Base-by-base conservation (phyloP, 1,140 invertebrate genomes). In the Lucilia sericata region DNA sequence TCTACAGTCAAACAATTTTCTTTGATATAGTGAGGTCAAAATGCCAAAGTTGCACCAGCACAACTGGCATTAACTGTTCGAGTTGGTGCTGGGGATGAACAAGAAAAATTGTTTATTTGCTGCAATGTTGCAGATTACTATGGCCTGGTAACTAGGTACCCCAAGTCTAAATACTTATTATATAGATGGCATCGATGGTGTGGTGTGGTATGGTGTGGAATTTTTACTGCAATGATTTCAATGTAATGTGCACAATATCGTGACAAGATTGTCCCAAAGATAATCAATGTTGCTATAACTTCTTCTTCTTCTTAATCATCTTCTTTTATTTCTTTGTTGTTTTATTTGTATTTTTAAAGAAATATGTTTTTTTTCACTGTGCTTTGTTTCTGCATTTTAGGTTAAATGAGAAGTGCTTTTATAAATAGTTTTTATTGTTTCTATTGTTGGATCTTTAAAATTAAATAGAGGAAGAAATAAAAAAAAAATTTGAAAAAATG, bases 251-350 rank as follows among this genome's bases (percentile, higher is more conserved):
- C 88, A 89, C 88, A 89, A 89, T 88, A 87, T 89, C 88, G 88
- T 89, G 88, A 89, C 88, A 89, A 89, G 88, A 89, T 89, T 89
- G 88, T 87, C 87, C 88, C 88, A 89, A 89, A 89, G 88, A 89
- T 89, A 89, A 60, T 25, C 80, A 82, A 87, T 87, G 87, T 86
- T 60, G 55, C 55, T 60, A 60, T 60, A 60, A 60, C 55, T 60
- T 60, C 55, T 60, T 60, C 17, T 60, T 60, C n/a, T 17, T 42
- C 42, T n/a, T n/a, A n/a, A 25, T 36, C 75, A 42, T 78, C 75
- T 78, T 78, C 36, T 75, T 30, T 12, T 78, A 78, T 42, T 78
- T 78, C 19, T 74, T 7, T 60, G 14, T 74, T 78, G 25, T 30
- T 30, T 30, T 30, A 30, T 30, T 30, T 30, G 3, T 78, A 17